Conservation (phyloP, 2,113 vertebrate species). For the Carassius auratus region DNA sequence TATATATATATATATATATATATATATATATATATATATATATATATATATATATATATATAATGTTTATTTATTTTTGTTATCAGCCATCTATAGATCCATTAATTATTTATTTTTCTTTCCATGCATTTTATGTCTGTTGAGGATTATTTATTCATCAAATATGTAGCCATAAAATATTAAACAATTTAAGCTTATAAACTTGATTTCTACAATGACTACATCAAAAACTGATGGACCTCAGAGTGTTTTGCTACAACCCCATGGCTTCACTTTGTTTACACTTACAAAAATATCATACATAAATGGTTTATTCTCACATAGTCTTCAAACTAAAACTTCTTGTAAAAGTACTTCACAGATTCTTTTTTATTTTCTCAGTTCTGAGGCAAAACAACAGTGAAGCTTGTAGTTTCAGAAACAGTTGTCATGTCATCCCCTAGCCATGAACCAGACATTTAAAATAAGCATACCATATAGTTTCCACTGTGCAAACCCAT, state of each 20-base stretch:
- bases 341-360: background rate
- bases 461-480: background rate
- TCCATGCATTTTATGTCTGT: background rate
- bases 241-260: background rate
- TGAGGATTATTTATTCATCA: background rate
- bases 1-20: too few relatives aligned
- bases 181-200: slow-evolving; percentile 43
- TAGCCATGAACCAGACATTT: background rate
- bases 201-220: background rate
- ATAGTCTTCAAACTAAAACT: background rate
- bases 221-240: background rate
- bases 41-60: too few relatives aligned
- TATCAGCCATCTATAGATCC: background rate
- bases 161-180: slow-evolving; percentile 10
- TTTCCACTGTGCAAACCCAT: slow-evolving; percentile 13
- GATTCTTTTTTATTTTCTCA: background rate
- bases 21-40: too few relatives aligned
- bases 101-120: slow-evolving; percentile 16
- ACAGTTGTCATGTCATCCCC: background rate
- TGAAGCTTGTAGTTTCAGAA: background rate
- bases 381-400: background rate
- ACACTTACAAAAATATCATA: background rate
- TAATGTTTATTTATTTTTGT: background rate
- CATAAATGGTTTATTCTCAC: background rate
- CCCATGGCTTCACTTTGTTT: background rate